Base-by-base conservation (phyloP, 2,888 invertebrate species). In the Phortica okadai region DNA sequence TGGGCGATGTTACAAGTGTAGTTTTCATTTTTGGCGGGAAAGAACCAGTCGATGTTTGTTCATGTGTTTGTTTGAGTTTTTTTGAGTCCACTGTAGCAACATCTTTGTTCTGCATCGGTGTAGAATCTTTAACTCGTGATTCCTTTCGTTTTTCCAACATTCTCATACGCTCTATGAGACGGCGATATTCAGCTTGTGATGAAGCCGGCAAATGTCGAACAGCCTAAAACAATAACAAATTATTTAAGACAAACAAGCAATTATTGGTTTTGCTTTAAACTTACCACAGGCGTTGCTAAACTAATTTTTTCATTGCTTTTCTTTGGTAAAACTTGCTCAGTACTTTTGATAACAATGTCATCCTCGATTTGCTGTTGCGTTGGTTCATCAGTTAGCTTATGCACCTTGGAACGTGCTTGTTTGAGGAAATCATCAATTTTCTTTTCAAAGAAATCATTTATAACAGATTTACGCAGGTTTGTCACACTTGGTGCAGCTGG, bases 131-230 rank as follows among this genome's bases (percentile, higher is more conserved):
- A 41, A n/a, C 69, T 50, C 44, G 10, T 8, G 82, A 76, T 69
- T 81, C 74, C 79, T 89, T 87, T 80, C 88, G 88, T 45, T 89
- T 88, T 79, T 92, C 91, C 44, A 92, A 82, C 74, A 90, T 70
- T 80, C 88, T 86, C 91, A 92, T 92, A 5, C 92, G 91, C 78
- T 89, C 89, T 2, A 91, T 80, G 0, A 92, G 82, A 2, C 86
- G 85, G 14, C 90, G 83, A 77, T 92, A 92, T 82, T 92, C 92
- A 69, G 87, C 82, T 79, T 92, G 92, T 0, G 92, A 89, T 6
- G 91, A 89, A 54, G 85, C 85, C 1, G 92, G 91, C 67, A 92
- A 84, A 84, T 92, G 92, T 6, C 90, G 85, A 44, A 92, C 92
- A 74, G 91, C 90, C 92, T 91, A 75, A 7, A 76, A 69, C 64